Conservation (phyloP, 2,113 vertebrate genomes). For the Cygnus buccinator region DNA sequence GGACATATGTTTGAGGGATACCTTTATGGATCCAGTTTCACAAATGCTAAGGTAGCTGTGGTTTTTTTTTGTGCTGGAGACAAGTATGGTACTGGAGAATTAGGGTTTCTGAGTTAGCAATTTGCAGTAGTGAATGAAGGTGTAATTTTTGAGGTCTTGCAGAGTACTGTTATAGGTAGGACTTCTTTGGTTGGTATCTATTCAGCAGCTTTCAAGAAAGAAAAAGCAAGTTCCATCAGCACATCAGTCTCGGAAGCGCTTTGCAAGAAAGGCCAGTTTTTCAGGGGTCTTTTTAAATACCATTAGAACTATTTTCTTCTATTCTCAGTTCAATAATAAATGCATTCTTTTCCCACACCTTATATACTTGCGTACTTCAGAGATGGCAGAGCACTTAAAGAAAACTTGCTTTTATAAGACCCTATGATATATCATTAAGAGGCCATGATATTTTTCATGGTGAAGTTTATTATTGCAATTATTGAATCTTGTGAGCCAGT, state of each 20-base stretch:
- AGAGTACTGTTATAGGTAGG: not conserved
- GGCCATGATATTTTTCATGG: not conserved
- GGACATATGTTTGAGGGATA: not conserved
- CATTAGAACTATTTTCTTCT: not conserved
- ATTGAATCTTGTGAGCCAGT: not conserved
- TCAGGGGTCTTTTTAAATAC: slow-evolving; percentile 40
- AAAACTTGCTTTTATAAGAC: not conserved
- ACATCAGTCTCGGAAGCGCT: not conserved
- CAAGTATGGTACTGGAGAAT: not conserved
- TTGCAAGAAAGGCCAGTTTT: slow-evolving; percentile 9
- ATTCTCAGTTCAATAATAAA: slow-evolving; percentile 54
- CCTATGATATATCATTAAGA: not conserved
- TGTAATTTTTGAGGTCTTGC: slow-evolving; percentile 29
- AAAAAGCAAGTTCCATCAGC: not conserved
- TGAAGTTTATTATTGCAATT: not conserved
- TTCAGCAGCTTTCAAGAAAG: slow-evolving; percentile 17
- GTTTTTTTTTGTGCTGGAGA: slow-evolving; percentile 21
- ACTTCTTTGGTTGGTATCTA: not conserved
- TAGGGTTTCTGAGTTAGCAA: slow-evolving; percentile 2
- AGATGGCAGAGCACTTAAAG: not conserved
- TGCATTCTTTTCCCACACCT: slow-evolving; percentile 1
- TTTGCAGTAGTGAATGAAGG: not conserved
- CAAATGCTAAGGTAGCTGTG: not conserved
- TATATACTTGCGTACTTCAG: slow-evolving; percentile 9
- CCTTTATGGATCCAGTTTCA: not conserved